Evolutionary conservation across 2,113 vertebrate genomes (phyloP).

Genomic region (Polypterus senegalus): DNA sequence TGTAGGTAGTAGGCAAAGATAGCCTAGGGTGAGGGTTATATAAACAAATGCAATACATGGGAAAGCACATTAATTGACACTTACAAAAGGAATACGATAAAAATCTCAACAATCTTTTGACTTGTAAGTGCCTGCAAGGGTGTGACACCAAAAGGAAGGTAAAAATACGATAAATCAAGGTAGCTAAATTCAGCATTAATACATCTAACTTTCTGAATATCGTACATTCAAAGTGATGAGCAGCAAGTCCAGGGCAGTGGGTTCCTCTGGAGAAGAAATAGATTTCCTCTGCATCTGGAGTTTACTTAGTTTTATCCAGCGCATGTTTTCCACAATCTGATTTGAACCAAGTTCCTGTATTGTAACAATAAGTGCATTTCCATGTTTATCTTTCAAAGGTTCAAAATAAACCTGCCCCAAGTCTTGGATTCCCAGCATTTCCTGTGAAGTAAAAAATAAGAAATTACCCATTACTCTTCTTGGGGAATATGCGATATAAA

Average conservation of each 20-base stretch:
- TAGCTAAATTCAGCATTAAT: too few relatives aligned
- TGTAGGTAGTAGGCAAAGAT: too few relatives aligned
- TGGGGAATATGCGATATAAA: too few relatives aligned
- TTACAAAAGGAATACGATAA: too few relatives aligned
- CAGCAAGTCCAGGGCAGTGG: conserved; percentile 67
- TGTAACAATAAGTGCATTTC: conserved; percentile 73
- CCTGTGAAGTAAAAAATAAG: conserved; percentile 34
- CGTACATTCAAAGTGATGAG: conserved; percentile 68
- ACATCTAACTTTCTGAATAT: not conserved
- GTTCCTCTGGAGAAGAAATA: conserved; percentile 68
- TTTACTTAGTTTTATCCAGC: conserved; percentile 68
- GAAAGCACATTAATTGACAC: too few relatives aligned
- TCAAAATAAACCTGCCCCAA: conserved; percentile 77
- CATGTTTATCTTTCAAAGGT: conserved; percentile 77
- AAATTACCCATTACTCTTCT: too few relatives aligned
- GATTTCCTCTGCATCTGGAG: conserved; percentile 76
- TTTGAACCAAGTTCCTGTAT: conserved; percentile 64
- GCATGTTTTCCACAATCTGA: conserved; percentile 60
- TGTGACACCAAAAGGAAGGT: too few relatives aligned
- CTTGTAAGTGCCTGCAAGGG: too few relatives aligned
- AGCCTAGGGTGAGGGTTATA: too few relatives aligned
- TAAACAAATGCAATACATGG: too few relatives aligned
- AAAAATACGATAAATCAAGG: too few relatives aligned
- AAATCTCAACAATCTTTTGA: too few relatives aligned
- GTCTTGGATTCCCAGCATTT: conserved; percentile 70